phyloP scores from a whole-genome alignment of 2,113 vertebrate species.

The Cyanocitta stelleri region DNA sequence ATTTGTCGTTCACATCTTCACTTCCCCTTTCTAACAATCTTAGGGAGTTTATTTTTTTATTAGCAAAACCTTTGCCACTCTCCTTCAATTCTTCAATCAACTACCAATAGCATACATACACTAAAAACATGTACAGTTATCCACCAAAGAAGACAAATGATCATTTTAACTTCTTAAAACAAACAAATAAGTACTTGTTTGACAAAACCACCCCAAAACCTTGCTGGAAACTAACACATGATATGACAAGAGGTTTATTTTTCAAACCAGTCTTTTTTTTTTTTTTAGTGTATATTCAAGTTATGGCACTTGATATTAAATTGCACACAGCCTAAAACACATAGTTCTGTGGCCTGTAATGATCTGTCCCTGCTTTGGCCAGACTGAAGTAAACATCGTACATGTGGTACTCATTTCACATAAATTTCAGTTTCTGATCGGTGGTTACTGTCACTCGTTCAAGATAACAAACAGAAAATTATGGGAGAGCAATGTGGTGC shows the following conservation, averaged over 20 bases:
- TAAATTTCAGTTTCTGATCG: constrained; percentile 68
- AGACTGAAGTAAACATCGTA: constrained; percentile 63
- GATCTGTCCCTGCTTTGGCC: constrained; percentile 44
- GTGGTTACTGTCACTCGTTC: constrained; percentile 65
- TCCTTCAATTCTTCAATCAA: constrained; percentile 50
- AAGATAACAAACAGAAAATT: constrained; percentile 71
- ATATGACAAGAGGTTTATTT: constrained; percentile 70
- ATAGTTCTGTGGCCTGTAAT: neutral
- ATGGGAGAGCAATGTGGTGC: constrained; percentile 55
- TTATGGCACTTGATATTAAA: constrained; percentile 65
- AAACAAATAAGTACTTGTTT: constrained; percentile 68
- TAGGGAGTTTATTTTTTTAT: constrained; percentile 69
- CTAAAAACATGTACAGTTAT: constrained; percentile 23
- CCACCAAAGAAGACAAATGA: constrained; percentile 9
- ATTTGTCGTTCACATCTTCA: constrained; percentile 9
- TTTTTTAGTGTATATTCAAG: constrained; percentile 53
- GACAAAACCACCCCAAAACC: constrained; percentile 57
- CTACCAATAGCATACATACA: constrained; percentile 34
- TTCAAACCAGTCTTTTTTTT: constrained; percentile 44
- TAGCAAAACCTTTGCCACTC: constrained; percentile 65
- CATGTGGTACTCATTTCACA: constrained; percentile 72
- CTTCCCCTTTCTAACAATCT: constrained; percentile 27
- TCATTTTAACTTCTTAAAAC: constrained; percentile 45
- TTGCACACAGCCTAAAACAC: constrained; percentile 53
- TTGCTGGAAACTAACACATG: constrained; percentile 52